Evolutionary conservation across 2,888 invertebrate genomes (phyloP), one percentile per base, ranked within the genome.

Genomic region (Zaprionus bogoriensis): DNA sequence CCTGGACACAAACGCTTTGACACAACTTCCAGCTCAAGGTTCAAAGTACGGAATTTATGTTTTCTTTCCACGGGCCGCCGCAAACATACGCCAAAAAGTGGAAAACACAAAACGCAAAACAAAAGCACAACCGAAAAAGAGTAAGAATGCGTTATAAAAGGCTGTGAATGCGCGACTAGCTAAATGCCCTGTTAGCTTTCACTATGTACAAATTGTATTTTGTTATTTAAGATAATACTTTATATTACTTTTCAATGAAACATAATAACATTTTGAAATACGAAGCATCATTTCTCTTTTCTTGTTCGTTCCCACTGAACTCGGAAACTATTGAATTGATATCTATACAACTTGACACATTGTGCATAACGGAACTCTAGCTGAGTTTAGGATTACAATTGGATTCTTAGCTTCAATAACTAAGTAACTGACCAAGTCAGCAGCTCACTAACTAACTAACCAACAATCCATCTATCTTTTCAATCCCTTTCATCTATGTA

Each of bases 41-140:
- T 75, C 74, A 75, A 75, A 75, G 74, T 74, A 77, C 74, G 74
- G 74, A 75, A 75, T 75, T 75, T 75, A 75, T 77, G 74, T 65
- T 75, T 75, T 77, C 74, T 68, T 77, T 73, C 51, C 65, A 74
- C 70, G 70, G 60, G 38, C 71, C 51, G 57, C 62, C 71, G 57
- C 72, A 72, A 67, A 67, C 70, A 64, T 51, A 70, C 59, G 66
- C 66, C 67, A 71, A 75, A 67, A 38, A 51, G 38, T 54, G 42
- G 46, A 20, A 48, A 46, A 17, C 20, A 39, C 45, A 32, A 45
- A 54, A 47, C 5, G 27, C 10, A 47, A 48, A 30, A 53, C 28
- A 4, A 23, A 59, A n/a, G 44, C 10, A 7, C 14, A 12, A 17
- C 19, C 30, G 23, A 22, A 44, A 25, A 14, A 19, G 22, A 44